Conservation (phyloP, 2,888 invertebrate genomes). For the Ceriagrion tenellum region DNA sequence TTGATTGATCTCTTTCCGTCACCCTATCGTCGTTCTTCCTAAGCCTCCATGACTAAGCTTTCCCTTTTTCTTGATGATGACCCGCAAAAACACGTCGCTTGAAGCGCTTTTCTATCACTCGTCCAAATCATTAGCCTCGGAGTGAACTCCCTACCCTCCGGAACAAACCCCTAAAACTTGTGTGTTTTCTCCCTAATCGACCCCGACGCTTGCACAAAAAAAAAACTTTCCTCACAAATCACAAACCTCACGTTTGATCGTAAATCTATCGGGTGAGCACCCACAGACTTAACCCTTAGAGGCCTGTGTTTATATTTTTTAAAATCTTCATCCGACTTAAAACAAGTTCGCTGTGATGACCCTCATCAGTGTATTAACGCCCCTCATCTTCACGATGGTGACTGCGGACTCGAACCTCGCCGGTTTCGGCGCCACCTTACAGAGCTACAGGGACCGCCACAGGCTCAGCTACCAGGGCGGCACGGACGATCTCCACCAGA, state of each 20-base stretch:
- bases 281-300: no score
- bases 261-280: no score
- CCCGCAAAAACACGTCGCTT: not conserved
- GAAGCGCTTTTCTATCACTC: no score
- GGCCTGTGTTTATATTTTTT: no score
- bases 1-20: not conserved
- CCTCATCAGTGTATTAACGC: not conserved
- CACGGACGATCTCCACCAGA: not conserved
- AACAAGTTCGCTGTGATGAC: not conserved
- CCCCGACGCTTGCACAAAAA: no score
- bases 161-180: no score
- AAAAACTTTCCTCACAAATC: no score
- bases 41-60: no score
- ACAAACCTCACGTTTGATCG: no score
- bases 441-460: not conserved
- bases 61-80: not conserved
- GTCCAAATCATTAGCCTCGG: no score
- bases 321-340: not conserved
- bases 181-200: no score
- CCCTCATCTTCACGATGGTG: conserved; percentile 4
- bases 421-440: not conserved
- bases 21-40: not conserved
- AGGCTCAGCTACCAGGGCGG: not conserved
- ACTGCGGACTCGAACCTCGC: not conserved
- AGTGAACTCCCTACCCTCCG: no score